These are phyloP conservation scores for Microctenopoma stevenorrisi DNA, from an alignment of 2,797 vertebrate genomes.

Conservation along the genomic window DNA sequence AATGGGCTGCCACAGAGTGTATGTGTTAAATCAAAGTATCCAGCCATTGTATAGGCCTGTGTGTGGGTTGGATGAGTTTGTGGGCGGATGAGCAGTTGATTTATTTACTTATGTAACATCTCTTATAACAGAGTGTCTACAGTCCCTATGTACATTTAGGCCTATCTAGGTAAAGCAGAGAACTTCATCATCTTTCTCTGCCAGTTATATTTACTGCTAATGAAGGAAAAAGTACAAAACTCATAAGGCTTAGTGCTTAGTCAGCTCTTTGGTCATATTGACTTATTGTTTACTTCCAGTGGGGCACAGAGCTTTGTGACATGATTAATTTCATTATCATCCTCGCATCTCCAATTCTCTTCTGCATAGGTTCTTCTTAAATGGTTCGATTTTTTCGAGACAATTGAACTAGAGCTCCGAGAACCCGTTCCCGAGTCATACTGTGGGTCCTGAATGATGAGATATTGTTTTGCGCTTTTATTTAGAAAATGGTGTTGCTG, in stretches of 20 bases:
- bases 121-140: constrained; percentile 45
- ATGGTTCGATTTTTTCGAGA: not conserved
- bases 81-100: constrained; percentile 60
- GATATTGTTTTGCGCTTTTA: not conserved
- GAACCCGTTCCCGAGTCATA: not conserved
- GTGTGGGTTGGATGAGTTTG: constrained; percentile 60
- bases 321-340: constrained; percentile 34
- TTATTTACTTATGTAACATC: constrained; percentile 67
- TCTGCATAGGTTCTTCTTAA: constrained; percentile 26
- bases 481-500: not conserved
- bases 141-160: constrained; percentile 38
- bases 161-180: constrained; percentile 29
- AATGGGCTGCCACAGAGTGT: not conserved
- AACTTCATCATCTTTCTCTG: constrained; percentile 32
- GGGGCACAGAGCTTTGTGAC: constrained; percentile 22
- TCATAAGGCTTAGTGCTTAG: constrained; percentile 40
- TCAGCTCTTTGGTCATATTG: constrained; percentile 48
- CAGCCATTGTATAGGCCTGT: constrained; percentile 35
- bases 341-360: constrained; percentile 18
- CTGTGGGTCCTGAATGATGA: not conserved
- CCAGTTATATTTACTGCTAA: constrained; percentile 28
- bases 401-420: not conserved
- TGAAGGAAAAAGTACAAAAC: constrained; percentile 25
- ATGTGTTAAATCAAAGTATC: constrained; percentile 37
- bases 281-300: constrained; percentile 52